Conservation (phyloP, 64 coral and sea anemone species). For the Pachyseris speciosa region DNA sequence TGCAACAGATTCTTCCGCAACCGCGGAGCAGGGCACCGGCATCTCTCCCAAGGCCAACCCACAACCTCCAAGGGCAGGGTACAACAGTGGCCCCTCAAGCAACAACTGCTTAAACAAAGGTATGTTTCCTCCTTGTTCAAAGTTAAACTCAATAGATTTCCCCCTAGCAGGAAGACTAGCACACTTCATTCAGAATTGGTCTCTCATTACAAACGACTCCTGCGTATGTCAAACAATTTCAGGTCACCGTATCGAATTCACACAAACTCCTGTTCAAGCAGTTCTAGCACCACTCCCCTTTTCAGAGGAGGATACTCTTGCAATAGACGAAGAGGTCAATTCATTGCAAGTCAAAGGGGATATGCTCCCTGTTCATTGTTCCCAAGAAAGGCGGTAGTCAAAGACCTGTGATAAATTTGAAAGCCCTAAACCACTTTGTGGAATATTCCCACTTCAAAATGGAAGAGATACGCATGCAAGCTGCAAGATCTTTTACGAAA, state of each 20-base stretch:
- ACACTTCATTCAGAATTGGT: too few relatives aligned
- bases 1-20: not conserved
- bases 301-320: too few relatives aligned
- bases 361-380: too few relatives aligned
- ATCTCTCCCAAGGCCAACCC: too few relatives aligned
- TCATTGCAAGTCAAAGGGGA: too few relatives aligned
- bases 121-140: not conserved
- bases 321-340: not conserved
- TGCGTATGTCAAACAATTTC: too few relatives aligned
- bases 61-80: too few relatives aligned
- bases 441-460: too few relatives aligned
- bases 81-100: slow-evolving; percentile 3
- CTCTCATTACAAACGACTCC: not conserved
- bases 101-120: not conserved
- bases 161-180: slow-evolving; percentile 1
- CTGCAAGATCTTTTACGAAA: not conserved
- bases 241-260: too few relatives aligned
- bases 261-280: too few relatives aligned
- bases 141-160: not conserved
- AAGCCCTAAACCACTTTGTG: not conserved
- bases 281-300: not conserved
- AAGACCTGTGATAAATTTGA: too few relatives aligned
- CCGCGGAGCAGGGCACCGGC: not conserved
- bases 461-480: not conserved
- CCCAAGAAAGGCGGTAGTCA: too few relatives aligned